These are phyloP conservation scores for Microplitis mediator DNA, from an alignment of 1,140 invertebrate species.

Conservation along the genomic window DNA sequence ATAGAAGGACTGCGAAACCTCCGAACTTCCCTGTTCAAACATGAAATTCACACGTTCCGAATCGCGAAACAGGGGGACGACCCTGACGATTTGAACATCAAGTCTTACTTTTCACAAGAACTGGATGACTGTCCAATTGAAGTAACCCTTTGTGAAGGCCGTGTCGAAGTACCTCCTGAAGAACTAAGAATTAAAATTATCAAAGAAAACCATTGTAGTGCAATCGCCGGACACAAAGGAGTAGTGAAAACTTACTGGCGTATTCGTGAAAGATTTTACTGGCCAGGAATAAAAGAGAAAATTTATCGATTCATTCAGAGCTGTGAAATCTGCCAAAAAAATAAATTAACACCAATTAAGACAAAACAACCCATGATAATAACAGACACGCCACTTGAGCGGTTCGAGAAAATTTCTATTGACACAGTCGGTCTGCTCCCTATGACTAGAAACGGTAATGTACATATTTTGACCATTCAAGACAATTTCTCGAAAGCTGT, in stretches of 20 bases:
- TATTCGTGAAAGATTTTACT: too few species aligned
- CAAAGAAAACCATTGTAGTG: too few species aligned
- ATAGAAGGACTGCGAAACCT: too few species aligned
- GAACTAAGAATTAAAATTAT: too few species aligned
- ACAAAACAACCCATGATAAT: constrained; percentile 10
- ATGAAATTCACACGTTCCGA: too few species aligned
- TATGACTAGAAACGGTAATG: neutral
- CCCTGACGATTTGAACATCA: neutral
- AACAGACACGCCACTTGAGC: constrained; percentile 10
- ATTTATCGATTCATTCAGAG: too few species aligned
- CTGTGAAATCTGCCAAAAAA: too few species aligned
- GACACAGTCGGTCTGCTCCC: constrained; percentile 12
- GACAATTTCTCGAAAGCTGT: constrained; percentile 44
- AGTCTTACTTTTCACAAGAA: too few species aligned
- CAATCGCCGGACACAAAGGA: constrained; percentile 16
- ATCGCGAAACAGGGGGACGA: neutral
- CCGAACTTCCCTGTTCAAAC: too few species aligned
- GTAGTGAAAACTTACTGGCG: constrained; percentile 3
- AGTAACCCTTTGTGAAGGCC: constrained; percentile 1
- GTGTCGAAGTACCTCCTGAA: neutral
- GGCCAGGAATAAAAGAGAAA: too few species aligned
- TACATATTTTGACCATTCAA: constrained; percentile 36
- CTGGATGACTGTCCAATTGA: neutral
- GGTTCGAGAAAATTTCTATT: constrained; percentile 25
- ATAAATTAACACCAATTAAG: neutral